Evolutionary conservation across 2,888 invertebrate genomes (phyloP).

Genomic region (Agrotis segetum): DNA sequence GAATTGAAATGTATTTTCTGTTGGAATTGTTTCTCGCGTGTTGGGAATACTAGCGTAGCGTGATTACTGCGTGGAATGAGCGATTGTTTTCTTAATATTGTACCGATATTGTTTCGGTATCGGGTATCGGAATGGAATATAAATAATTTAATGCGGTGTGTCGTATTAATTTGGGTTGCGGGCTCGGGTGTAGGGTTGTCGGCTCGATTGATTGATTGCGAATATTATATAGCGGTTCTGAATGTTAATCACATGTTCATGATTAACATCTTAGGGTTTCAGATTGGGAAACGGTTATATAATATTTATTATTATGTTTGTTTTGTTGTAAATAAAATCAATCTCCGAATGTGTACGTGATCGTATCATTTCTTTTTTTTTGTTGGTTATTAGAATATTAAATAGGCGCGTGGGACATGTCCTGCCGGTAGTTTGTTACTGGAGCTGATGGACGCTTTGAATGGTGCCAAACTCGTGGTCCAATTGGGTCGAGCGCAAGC

Average conservation of each 20-base stretch:
- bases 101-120: conserved; percentile 54
- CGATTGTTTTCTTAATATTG: conserved; percentile 68
- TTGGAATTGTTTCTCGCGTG: conserved; percentile 77
- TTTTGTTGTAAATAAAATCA: not conserved
- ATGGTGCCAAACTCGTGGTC: too few species aligned
- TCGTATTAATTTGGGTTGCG: conserved; percentile 59
- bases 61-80: conserved; percentile 74
- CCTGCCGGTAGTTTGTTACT: too few species aligned
- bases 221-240: conserved; percentile 34
- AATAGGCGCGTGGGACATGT: too few species aligned
- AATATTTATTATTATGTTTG: too few species aligned
- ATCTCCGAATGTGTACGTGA: too few species aligned
- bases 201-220: conserved; percentile 50
- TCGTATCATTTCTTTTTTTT: too few species aligned
- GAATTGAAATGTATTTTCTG: conserved; percentile 83
- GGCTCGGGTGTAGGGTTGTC: conserved; percentile 22
- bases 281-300: not conserved
- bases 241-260: conserved; percentile 34
- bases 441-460: too few species aligned
- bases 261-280: not conserved
- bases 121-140: conserved; percentile 53
- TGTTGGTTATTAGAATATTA: too few species aligned
- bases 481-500: too few species aligned
- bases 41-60: conserved; percentile 72
- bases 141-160: conserved; percentile 61